Evolutionary conservation across 2,888 invertebrate genomes (phyloP).

Genomic region (Argyresthia goedartella): DNA sequence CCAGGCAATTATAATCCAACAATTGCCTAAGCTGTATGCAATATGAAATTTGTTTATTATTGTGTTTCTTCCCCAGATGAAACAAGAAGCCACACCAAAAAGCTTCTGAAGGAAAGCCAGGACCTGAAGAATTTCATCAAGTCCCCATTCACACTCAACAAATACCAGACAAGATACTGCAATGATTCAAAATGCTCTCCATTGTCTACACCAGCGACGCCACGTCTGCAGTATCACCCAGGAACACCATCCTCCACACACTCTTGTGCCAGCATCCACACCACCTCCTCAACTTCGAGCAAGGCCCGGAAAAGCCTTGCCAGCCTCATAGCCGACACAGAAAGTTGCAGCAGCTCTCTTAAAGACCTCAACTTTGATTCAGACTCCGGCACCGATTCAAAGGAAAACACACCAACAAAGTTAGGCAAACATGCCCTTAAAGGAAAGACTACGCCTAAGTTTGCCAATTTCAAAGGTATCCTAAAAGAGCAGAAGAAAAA

Average conservation of each 20-base stretch:
- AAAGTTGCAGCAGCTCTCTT: constrained; percentile 63
- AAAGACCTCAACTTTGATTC: constrained; percentile 63
- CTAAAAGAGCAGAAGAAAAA: constrained; percentile 50
- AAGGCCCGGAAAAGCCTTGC: constrained; percentile 54
- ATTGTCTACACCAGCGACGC: constrained; percentile 50
- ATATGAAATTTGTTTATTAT: too few species aligned
- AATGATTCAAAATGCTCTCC: constrained; percentile 40
- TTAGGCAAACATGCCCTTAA: constrained; percentile 32
- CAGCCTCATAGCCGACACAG: constrained; percentile 58
- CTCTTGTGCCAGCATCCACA: constrained; percentile 51
- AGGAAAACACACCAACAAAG: constrained; percentile 59
- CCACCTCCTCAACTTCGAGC: constrained; percentile 56
- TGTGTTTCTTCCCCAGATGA: constrained; percentile 25
- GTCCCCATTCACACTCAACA: constrained; percentile 59
- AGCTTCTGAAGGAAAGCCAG: constrained; percentile 37
- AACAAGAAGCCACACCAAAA: constrained; percentile 39
- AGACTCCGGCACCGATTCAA: constrained; percentile 55
- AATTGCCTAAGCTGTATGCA: too few species aligned
- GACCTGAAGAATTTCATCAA: constrained; percentile 60
- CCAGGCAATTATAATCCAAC: too few species aligned
- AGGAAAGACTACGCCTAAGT: constrained; percentile 41
- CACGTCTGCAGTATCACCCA: constrained; percentile 49
- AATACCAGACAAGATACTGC: constrained; percentile 48
- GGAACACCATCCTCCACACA: constrained; percentile 56
- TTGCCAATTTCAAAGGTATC: constrained; percentile 52